A percentile compares a stretch with the other conserved stretches of the same genome.
These are phyloP conservation scores for Gorsachius magnificus DNA, from an alignment of 2,797 vertebrate genomes.

Conservation along the genomic window DNA sequence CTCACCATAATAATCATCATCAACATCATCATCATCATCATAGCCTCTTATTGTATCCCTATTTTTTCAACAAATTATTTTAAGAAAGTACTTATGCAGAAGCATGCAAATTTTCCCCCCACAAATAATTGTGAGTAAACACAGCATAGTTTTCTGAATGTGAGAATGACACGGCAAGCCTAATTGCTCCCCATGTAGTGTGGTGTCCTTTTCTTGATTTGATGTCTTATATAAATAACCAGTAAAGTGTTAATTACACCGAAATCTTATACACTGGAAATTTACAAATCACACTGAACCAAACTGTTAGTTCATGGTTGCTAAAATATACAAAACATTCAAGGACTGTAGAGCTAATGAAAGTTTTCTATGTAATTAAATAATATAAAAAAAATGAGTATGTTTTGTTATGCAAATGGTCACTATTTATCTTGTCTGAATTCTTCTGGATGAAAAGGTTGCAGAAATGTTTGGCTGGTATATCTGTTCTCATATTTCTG, in stretches of 20 bases:
- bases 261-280: no score
- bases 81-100: background rate
- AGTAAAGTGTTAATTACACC: background rate
- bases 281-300: background rate
- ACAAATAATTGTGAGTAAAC: background rate
- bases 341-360: background rate
- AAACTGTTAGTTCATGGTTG: background rate
- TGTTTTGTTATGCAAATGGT: background rate
- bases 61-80: background rate
- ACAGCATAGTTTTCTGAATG: background rate
- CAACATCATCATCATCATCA: no score
- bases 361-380: background rate
- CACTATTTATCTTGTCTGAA: background rate
- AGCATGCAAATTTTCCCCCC: fast-evolving
- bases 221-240: background rate
- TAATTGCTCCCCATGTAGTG: background rate
- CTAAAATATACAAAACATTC: background rate
- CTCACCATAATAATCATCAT: background rate
- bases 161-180: background rate
- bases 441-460: background rate
- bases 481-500: background rate
- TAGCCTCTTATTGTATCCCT: no score
- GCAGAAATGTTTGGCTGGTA: background rate
- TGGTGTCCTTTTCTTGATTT: background rate
- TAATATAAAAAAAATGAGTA: background rate